phyloP scores from a whole-genome alignment of 2,888 invertebrate species.

The Cephalotes varians region DNA sequence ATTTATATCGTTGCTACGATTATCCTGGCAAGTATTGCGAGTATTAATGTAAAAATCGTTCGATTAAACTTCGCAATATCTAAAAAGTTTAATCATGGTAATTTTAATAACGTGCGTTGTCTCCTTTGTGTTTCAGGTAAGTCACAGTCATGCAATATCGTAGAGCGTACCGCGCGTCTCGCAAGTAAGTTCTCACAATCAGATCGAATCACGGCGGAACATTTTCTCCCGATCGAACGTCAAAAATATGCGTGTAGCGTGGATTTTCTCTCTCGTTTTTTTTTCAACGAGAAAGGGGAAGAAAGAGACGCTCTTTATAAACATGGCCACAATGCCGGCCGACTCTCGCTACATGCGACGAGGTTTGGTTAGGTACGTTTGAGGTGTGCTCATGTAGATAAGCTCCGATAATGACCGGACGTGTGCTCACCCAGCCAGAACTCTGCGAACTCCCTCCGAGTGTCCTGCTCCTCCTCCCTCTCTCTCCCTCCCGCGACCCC shows the following conservation, averaged over 20 bases:
- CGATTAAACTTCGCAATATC: background rate
- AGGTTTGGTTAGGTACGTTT: conserved; percentile 83
- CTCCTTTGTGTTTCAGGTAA: conserved; percentile 75
- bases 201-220: background rate
- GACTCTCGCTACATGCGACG: conserved; percentile 72
- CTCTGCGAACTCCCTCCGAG: conserved; percentile 83
- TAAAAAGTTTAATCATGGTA: background rate
- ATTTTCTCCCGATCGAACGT: conserved; percentile 8
- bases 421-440: conserved; percentile 86
- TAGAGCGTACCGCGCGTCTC: background rate
- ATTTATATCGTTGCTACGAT: background rate
- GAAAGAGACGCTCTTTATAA: conserved; percentile 68
- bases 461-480: conserved; percentile 65
- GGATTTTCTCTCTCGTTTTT: background rate
- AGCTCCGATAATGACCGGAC: conserved; percentile 86
- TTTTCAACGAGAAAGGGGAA: conserved; percentile 11
- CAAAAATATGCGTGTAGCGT: background rate
- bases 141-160: conserved; percentile 63
- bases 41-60: background rate
- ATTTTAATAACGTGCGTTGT: background rate
- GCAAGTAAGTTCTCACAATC: conserved; percentile 10
- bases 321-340: conserved; percentile 70
- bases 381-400: conserved; percentile 86
- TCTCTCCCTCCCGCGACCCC: conserved; percentile 24
- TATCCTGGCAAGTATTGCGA: background rate